These are phyloP conservation scores for western clawed frog (Xenopus tropicalis) DNA, from an alignment of 2,113 vertebrate species.

Conservation along the genomic window UCB_Xtro_10.0 CM004449.2:82403501-82404000, in stretches of 20 bases:
- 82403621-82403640: too few species aligned
- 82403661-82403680: background rate
- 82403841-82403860: conserved; percentile 76
- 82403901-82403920: conserved; percentile 74
- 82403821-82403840: conserved; percentile 76
- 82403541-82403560: too few species aligned
- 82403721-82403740: conserved; percentile 28
- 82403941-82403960: conserved; percentile 38
- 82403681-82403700: background rate
- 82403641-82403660: too few species aligned
- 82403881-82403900: conserved; percentile 80
- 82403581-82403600: too few species aligned
- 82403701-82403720: background rate
- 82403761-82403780: conserved; percentile 74
- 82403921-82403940: conserved; percentile 50
- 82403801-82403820: conserved; percentile 70
- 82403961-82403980: conserved; percentile 50
- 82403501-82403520: too few species aligned
- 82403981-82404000: conserved; percentile 58
- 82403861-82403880: conserved; percentile 71
- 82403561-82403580: too few species aligned
- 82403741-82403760: conserved; percentile 65
- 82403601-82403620: too few species aligned
- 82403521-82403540: too few species aligned
- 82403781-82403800: conserved; percentile 71